Percentiles rank a stretch among this genome's conserved stretches.
phyloP scores from a whole-genome alignment of 2,113 vertebrate genomes.

The Neoarius graeffei region DNA sequence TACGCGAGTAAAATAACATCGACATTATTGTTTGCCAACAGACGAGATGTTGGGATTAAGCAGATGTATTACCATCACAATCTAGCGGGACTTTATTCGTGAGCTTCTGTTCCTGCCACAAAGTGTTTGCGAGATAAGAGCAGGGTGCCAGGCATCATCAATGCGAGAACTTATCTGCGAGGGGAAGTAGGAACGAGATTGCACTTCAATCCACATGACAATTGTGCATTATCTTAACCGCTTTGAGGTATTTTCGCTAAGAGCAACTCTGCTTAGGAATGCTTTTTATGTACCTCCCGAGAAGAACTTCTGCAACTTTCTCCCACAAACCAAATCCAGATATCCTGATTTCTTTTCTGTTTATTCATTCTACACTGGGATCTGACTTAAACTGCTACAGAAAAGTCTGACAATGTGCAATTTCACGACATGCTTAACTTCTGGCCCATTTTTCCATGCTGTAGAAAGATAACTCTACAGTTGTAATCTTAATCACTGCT shows the following conservation, averaged over 20 bases:
- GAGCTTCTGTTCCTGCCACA: constrained; percentile 72
- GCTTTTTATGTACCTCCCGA: constrained; percentile 76
- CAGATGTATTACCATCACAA: constrained; percentile 77
- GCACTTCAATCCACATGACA: constrained; percentile 76
- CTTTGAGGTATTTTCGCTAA: constrained; percentile 79
- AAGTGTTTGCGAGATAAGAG: constrained; percentile 76
- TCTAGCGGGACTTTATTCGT: constrained; percentile 76
- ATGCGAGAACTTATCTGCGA: constrained; percentile 76
- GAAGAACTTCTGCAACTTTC: constrained; percentile 68
- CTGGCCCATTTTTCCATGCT: constrained; percentile 63
- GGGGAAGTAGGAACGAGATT: constrained; percentile 77
- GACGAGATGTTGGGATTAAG: constrained; percentile 68
- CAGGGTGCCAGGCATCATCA: constrained; percentile 78
- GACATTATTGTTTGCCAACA: constrained; percentile 54
- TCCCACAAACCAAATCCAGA: constrained; percentile 76
- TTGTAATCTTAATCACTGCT: constrained; percentile 72
- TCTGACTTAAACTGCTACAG: constrained; percentile 74
- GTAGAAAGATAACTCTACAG: constrained; percentile 73
- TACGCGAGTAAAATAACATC: constrained; percentile 63
- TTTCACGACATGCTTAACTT: constrained; percentile 72
- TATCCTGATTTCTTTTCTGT: constrained; percentile 76
- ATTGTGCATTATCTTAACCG: constrained; percentile 75
- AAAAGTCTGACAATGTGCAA: constrained; percentile 66
- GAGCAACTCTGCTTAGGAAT: constrained; percentile 76
- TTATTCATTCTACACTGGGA: constrained; percentile 66